Conservation (phyloP, 2,797 vertebrate species). For the Eulemur albifrons region DNA sequence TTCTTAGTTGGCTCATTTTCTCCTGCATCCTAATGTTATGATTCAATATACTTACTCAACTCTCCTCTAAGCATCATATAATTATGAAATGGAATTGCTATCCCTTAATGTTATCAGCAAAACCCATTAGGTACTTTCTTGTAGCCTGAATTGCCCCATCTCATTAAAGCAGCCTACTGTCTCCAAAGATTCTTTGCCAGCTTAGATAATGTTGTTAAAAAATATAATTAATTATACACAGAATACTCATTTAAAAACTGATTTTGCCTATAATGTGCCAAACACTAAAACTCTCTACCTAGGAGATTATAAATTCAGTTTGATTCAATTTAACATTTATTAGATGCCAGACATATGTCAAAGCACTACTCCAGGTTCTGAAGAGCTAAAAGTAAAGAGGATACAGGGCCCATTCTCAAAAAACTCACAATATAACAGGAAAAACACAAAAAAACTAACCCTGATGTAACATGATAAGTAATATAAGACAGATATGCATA, state of each 20-base stretch:
- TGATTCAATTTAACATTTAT: background rate
- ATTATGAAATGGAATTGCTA: slow-evolving; percentile 56
- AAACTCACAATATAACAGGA: background rate
- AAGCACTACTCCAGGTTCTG: background rate
- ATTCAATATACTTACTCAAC: slow-evolving; percentile 49
- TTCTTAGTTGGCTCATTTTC: slow-evolving; percentile 28
- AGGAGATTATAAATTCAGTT: background rate
- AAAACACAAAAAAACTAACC: background rate
- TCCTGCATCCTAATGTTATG: background rate
- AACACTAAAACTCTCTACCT: slow-evolving; percentile 7
- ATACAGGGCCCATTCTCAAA: background rate
- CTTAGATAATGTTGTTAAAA: slow-evolving; percentile 11
- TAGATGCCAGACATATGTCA: background rate
- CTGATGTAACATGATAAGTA: background rate
- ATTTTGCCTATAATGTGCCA: slow-evolving; percentile 4
- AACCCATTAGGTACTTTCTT: slow-evolving; percentile 65
- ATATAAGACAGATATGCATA: background rate
- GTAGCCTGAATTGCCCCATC: background rate
- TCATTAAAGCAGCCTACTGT: slow-evolving; percentile 1
- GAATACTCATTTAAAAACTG: slow-evolving; percentile 29
- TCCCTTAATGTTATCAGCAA: slow-evolving; percentile 34
- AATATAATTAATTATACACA: slow-evolving; percentile 24
- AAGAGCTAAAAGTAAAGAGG: background rate
- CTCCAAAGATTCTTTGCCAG: background rate
- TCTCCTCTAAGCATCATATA: slow-evolving; percentile 14